phyloP scores from a whole-genome alignment of 1,140 invertebrate species.

The Rhysida immarginata region DNA sequence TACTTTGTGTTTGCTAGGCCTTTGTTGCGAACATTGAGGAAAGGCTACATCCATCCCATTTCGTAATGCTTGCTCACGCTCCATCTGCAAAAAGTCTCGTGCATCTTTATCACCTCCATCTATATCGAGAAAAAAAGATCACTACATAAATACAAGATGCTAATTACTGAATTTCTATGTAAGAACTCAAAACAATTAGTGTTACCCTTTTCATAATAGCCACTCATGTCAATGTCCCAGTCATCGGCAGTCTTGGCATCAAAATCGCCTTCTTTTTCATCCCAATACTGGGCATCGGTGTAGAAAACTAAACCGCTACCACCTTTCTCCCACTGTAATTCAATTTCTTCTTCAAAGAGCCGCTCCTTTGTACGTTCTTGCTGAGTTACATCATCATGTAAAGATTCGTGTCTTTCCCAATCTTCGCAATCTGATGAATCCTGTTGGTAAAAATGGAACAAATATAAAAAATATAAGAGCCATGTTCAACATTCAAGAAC shows the following conservation, averaged over 20 bases:
- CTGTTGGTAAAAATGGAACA: too few relatives aligned
- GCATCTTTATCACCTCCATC: slow-evolving; percentile 34
- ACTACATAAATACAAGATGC: background rate
- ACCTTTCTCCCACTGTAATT: slow-evolving; percentile 45
- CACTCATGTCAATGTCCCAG: slow-evolving; percentile 43
- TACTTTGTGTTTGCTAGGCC: too few relatives aligned
- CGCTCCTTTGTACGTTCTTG: slow-evolving; percentile 32
- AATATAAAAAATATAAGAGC: too few relatives aligned
- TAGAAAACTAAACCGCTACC: slow-evolving; percentile 45
- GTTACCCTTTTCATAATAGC: slow-evolving; percentile 35
- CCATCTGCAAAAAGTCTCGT: slow-evolving; percentile 32
- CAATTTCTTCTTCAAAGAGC: slow-evolving; percentile 42
- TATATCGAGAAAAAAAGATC: slow-evolving; percentile 11
- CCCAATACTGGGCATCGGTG: slow-evolving; percentile 43
- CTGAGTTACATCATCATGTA: slow-evolving; percentile 39
- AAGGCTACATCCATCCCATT: slow-evolving; percentile 21
- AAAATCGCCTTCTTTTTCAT: slow-evolving; percentile 37
- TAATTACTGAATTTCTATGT: slow-evolving; percentile 3
- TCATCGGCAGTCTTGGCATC: slow-evolving; percentile 44
- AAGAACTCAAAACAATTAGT: background rate
- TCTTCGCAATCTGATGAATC: slow-evolving; percentile 30
- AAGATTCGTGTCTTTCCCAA: slow-evolving; percentile 39
- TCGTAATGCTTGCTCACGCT: slow-evolving; percentile 26
- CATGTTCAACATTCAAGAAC: too few relatives aligned
- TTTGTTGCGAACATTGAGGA: too few relatives aligned